Base-by-base conservation (phyloP, 2,797 vertebrate genomes). In the Salarias fasciatus region DNA sequence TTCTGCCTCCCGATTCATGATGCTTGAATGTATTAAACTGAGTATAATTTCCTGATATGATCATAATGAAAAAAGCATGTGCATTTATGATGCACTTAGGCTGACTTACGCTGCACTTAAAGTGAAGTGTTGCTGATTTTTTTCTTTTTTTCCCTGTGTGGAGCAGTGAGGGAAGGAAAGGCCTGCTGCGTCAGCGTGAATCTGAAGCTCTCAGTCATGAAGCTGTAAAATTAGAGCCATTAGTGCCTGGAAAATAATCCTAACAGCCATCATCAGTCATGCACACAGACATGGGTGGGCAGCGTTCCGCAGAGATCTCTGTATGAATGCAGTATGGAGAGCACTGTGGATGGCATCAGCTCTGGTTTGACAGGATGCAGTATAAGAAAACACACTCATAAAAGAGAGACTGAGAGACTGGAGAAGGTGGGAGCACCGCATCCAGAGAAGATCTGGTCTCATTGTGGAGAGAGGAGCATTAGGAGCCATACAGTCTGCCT, bases 181-280 rank as follows among this genome's bases (percentile, higher is more conserved):
- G 45, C 46, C 50, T 41, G 63, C 78, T 46, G 69, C 33, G 61
- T 83, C 80, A 76, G 75, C 69, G 4, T 37, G 47, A 72, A 68
- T 69, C 5, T 14, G 30, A 46, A 28, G 9, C 43, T 53, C 5
- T 68, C 47, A 13, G 53, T 52, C 42, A 52, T 28, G 15, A 53
- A 48, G 11, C 52, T 33, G 54, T 59, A 67, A 75, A 77, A 69
- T 63, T 57, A 59, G 30, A 49, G 51, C 18, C 53, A 63, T 74
- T 66, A 72, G 59, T 13, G 49, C 15, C 35, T 71, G 76, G 55
- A 75, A 81, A 72, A 70, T 54, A 42, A 68, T 45, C 14, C 12
- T 75, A 41, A 53, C 18, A 24, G 53, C 41, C 40, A 9, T 46
- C 8, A 43, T 66, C 44, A 52, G 30, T 69, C 53, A 48, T 14